Percentiles rank a stretch among this genome's conserved stretches.
Evolutionary conservation across 1,140 invertebrate genomes (phyloP).

Genomic region (Bombus pyrosoma): DNA sequence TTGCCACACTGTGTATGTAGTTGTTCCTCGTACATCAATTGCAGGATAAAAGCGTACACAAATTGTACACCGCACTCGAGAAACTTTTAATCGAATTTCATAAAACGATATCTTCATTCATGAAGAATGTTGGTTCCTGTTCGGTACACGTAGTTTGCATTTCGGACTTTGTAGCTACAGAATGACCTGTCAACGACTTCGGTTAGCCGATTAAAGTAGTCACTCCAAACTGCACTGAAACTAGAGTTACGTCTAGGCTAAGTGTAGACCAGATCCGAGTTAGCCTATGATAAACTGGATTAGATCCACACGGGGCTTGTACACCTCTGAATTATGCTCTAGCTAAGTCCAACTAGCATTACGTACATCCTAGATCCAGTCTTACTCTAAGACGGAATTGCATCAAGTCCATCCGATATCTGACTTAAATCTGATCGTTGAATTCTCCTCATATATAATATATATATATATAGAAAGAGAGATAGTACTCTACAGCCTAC

Average conservation of each 20-base stretch:
- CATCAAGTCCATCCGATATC: neutral
- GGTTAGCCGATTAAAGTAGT: neutral
- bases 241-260: neutral
- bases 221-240: neutral
- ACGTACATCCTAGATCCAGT: neutral
- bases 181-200: constrained; percentile 2
- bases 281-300: constrained; percentile 25
- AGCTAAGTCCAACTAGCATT: neutral
- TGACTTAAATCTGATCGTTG: constrained; percentile 10
- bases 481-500: no score
- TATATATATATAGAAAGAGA: neutral
- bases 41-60: no score
- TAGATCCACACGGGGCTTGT: neutral
- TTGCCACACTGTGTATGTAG: no score
- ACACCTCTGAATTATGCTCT: constrained; percentile 5
- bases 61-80: no score
- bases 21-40: no score
- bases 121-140: no score
- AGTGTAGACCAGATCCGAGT: neutral
- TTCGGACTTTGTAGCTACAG: no score
- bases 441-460: neutral
- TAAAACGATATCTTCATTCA: neutral
- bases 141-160: neutral
- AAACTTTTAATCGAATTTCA: neutral
- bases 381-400: neutral